Conservation (phyloP, 2,888 invertebrate species). For the Metacarcinus magister region DNA sequence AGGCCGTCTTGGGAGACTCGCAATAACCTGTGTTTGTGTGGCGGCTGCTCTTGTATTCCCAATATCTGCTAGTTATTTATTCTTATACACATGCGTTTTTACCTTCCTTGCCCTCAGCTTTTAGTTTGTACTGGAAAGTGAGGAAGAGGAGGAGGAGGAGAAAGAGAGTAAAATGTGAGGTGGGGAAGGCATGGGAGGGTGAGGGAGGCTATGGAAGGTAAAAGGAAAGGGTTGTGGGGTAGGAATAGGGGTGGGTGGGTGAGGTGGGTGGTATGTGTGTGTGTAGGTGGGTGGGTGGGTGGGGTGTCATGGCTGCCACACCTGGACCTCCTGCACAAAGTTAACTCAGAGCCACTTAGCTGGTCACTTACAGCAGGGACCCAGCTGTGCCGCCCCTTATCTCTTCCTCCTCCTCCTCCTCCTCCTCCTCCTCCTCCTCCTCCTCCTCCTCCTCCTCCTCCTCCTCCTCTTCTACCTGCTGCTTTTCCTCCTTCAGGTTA, state of each 20-base stretch:
- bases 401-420: not conserved
- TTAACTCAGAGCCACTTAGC: not conserved
- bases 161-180: not conserved
- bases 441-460: not conserved
- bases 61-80: not conserved
- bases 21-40: not conserved
- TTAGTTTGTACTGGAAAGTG: not conserved
- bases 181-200: not conserved
- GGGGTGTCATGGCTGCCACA: not conserved
- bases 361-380: not conserved
- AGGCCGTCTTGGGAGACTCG: not conserved
- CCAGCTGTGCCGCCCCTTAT: not conserved
- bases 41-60: not conserved
- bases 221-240: not conserved
- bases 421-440: not conserved
- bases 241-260: not conserved
- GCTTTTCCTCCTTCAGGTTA: not conserved
- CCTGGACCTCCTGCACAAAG: not conserved
- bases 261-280: not conserved
- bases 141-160: not conserved
- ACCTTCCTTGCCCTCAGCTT: not conserved
- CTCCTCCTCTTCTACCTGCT: not conserved
- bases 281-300: not conserved
- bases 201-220: not conserved
- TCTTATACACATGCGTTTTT: not conserved